Evolutionary conservation across 2,888 invertebrate species (phyloP), one percentile per base, ranked within the genome.

Genomic region (Epistrophe eligans): DNA sequence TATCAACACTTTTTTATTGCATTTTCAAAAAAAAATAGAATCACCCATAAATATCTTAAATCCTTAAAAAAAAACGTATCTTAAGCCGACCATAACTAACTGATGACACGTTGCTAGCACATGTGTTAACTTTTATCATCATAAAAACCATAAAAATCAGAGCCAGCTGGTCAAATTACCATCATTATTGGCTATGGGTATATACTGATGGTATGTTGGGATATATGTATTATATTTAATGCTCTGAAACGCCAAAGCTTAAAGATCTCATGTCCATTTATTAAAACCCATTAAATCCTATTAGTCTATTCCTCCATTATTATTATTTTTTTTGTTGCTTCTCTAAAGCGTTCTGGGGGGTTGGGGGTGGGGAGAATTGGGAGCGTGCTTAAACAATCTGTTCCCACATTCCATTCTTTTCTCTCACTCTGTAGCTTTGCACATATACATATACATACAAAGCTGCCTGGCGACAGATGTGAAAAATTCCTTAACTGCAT

Each of bases 401-500:
- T 58, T 55, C 70, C 62, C 13, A 55, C 43, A 57, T 50, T 43
- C 40, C 9, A 43, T 43, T 43, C 7, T 62, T 10, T 43, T 43
- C 13, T 62, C 15, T 43, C n/a, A 55, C 28, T 28, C 43, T 24
- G 11, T 19, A 4, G 19, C 50, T 11, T 19, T 19, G n/a, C n/a
- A n/a, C n/a, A n/a, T n/a, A n/a, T n/a, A n/a, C n/a, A n/a, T n/a
- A n/a, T n/a, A n/a, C n/a, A n/a, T n/a, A 48, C 48, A n/a, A 40
- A 17, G 55, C 28, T 62, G 70, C 17, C 62, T 35, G 66, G 77
- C 77, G 84, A 85, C 85, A 85, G 82, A 82, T 85, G 85, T 71
- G 77, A 32, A 77, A 50, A 79, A 77, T 77, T 82, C 67, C 74
- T 74, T 66, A 70, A 82, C 82, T 85, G 85, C 85, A 85, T 82